Conservation (phyloP, 2,888 invertebrate genomes). For the Danaus chrysippus region DNA sequence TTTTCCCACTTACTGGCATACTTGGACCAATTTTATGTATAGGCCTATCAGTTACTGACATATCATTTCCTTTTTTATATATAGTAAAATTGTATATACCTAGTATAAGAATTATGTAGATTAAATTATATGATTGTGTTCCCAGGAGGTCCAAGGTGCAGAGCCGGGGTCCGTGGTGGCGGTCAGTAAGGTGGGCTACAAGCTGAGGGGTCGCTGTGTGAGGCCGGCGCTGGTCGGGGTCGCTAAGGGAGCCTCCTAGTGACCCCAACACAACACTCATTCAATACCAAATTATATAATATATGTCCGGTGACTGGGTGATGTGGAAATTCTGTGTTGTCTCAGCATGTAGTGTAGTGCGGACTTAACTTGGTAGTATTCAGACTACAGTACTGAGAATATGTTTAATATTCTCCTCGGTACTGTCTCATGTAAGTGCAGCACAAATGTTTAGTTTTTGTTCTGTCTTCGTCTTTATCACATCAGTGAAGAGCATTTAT, state of each 20-base stretch:
- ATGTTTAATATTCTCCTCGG: no score
- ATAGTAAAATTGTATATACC: no score
- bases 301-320: not conserved
- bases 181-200: constrained; percentile 97
- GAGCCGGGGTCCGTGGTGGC: constrained; percentile 93
- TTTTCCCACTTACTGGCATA: no score
- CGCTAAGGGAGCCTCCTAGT: constrained; percentile 79
- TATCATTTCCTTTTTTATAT: no score
- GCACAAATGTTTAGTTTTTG: no score
- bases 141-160: constrained; percentile 84
- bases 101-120: not conserved
- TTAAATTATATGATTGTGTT: constrained; percentile 1
- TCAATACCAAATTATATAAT: constrained; percentile 5
- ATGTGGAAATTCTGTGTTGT: not conserved
- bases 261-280: not conserved
- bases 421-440: no score
- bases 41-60: no score
- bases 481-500: no score
- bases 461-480: no score
- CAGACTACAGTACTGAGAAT: no score
- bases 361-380: not conserved
- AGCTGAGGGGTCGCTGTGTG: constrained; percentile 94
- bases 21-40: no score
- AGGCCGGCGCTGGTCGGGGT: constrained; percentile 98
- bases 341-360: not conserved